These are phyloP conservation scores for Acrobasis consociella DNA, from an alignment of 2,888 invertebrate species.

Conservation along the genomic window DNA sequence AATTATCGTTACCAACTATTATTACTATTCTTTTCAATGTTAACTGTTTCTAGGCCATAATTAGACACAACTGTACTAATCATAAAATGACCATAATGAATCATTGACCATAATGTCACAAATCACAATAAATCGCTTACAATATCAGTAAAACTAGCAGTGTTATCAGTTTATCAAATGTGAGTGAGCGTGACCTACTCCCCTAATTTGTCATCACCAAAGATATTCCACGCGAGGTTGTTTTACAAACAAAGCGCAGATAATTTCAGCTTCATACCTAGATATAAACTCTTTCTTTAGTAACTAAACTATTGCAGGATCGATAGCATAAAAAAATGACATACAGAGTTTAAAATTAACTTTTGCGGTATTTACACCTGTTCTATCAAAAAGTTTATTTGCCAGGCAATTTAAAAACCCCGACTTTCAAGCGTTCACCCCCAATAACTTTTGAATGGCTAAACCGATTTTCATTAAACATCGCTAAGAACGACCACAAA, in stretches of 20 bases:
- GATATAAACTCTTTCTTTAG: not conserved
- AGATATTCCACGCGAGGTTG: not conserved
- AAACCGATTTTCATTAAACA: too few species aligned
- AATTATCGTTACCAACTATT: not conserved
- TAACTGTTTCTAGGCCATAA: too few species aligned
- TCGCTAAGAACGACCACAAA: too few species aligned
- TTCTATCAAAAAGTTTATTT: too few species aligned
- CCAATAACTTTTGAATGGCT: too few species aligned
- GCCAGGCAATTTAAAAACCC: too few species aligned
- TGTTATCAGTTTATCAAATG: not conserved
- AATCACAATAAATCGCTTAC: not conserved
- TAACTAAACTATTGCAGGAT: not conserved
- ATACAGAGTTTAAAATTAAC: too few species aligned
- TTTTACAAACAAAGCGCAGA: not conserved
- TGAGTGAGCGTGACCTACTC: slow-evolving; percentile 2
- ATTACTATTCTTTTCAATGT: not conserved
- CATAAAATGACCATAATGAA: too few species aligned
- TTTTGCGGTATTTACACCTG: too few species aligned
- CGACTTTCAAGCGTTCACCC: too few species aligned
- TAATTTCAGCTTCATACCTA: not conserved
- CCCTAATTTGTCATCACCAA: not conserved
- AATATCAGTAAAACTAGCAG: not conserved
- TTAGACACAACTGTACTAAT: too few species aligned
- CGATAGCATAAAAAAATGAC: too few species aligned
- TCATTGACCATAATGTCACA: not conserved